A percentile compares a stretch with the other conserved stretches of the same genome.
phyloP scores from a whole-genome alignment of 2,113 vertebrate species.

The Platysteira castanea region DNA sequence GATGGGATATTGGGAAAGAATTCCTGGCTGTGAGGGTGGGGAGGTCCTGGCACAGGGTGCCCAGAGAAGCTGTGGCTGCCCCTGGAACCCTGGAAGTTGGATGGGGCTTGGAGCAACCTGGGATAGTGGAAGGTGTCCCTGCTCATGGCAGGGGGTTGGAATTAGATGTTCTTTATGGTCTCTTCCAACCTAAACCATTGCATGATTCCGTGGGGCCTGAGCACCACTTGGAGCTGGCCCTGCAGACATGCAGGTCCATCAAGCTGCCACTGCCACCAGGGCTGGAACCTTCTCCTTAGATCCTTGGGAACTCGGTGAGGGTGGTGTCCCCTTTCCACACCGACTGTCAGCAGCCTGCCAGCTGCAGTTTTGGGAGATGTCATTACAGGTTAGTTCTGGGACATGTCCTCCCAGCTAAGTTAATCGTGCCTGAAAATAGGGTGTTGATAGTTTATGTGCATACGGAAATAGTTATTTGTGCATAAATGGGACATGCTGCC shows the following conservation, averaged over 20 bases:
- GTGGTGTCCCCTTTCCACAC: neutral
- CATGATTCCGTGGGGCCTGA: neutral
- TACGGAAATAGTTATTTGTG: neutral
- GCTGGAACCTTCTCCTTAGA: neutral
- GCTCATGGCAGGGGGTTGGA: neutral
- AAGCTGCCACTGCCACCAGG: rapidly evolving
- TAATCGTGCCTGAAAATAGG: neutral
- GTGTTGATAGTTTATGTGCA: neutral
- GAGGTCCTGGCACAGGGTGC: neutral
- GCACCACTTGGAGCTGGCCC: neutral
- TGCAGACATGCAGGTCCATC: rapidly evolving
- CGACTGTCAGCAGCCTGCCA: neutral
- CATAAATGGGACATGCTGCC: neutral
- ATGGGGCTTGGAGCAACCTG: neutral
- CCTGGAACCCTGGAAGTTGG: neutral
- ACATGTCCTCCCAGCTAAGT: neutral
- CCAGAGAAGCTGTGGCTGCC: neutral
- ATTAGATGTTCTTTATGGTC: neutral
- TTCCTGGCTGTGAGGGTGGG: neutral
- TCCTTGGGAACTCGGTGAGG: neutral
- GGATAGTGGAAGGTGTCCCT: neutral
- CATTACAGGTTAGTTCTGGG: neutral
- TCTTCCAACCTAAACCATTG: neutral
- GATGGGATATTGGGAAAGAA: too few species aligned
- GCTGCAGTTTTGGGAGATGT: neutral